Evolutionary conservation across 2,113 vertebrate species (phyloP).

Genomic region (Symphodus melops): DNA sequence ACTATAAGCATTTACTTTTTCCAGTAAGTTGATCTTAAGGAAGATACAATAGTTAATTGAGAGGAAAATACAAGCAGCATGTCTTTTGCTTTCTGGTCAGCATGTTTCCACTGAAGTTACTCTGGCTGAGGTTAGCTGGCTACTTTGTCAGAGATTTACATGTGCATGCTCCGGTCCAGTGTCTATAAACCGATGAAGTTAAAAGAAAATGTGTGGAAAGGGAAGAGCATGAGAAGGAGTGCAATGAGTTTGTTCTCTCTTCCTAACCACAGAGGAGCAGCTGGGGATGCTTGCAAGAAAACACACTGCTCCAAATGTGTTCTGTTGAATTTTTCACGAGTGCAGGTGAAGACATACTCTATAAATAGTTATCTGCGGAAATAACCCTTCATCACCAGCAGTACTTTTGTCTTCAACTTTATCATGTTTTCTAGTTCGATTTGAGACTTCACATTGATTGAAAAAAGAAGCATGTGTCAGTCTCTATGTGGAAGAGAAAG

Average conservation of each 20-base stretch:
- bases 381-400: not conserved
- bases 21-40: too few species aligned
- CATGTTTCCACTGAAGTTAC: too few species aligned
- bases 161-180: not conserved
- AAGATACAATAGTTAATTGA: too few species aligned
- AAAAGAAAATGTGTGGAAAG: not conserved
- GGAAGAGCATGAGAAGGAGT: slow-evolving; percentile 14
- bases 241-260: slow-evolving; percentile 35
- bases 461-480: not conserved
- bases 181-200: not conserved
- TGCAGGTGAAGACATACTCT: slow-evolving; percentile 45
- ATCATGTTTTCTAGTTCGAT: not conserved
- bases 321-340: slow-evolving; percentile 55
- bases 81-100: too few species aligned
- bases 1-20: too few species aligned
- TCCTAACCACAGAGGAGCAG: slow-evolving; percentile 18
- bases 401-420: not conserved
- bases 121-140: too few species aligned
- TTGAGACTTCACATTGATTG: not conserved
- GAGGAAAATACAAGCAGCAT: too few species aligned
- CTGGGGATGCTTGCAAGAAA: slow-evolving; percentile 43
- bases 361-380: slow-evolving; percentile 37
- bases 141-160: not conserved
- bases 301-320: slow-evolving; percentile 37
- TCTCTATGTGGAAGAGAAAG: not conserved